Evolutionary conservation across 2,113 vertebrate species (phyloP).

Genomic region (Clinocottus analis): DNA sequence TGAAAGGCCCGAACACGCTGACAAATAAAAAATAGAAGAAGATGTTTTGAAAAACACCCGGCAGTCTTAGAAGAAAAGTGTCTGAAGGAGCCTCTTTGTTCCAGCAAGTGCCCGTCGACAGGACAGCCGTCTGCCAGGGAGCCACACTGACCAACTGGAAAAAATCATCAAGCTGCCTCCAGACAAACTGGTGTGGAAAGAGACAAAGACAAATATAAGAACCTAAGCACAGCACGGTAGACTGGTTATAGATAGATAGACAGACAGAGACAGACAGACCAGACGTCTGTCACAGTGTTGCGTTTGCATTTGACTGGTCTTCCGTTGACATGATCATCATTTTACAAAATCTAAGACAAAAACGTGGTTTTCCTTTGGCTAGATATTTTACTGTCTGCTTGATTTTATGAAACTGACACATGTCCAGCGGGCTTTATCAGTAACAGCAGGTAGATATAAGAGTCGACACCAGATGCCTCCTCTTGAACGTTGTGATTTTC

Average conservation of each 20-base stretch:
- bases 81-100: conserved; percentile 41
- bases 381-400: conserved; percentile 6
- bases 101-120: conserved; percentile 32
- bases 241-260: not conserved
- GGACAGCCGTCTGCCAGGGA: conserved; percentile 38
- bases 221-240: not conserved
- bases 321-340: conserved; percentile 1
- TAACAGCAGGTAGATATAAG: not conserved
- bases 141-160: conserved; percentile 58
- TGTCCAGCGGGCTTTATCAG: not conserved
- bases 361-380: not conserved
- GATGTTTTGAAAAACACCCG: conserved; percentile 4
- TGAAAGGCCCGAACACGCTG: conserved; percentile 11
- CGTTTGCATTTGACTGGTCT: not conserved
- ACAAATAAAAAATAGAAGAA: conserved; percentile 33
- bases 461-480: not conserved
- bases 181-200: conserved; percentile 30
- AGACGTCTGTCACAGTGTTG: conserved; percentile 17
- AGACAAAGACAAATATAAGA: conserved; percentile 10
- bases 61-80: conserved; percentile 33
- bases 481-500: not conserved
- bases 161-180: conserved; percentile 44
- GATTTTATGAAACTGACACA: not conserved
- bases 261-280: not conserved
- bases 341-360: conserved; percentile 5